Evolutionary conservation across 2,888 invertebrate genomes (phyloP).

Genomic region (Thysanoteuthis rhombus): DNA sequence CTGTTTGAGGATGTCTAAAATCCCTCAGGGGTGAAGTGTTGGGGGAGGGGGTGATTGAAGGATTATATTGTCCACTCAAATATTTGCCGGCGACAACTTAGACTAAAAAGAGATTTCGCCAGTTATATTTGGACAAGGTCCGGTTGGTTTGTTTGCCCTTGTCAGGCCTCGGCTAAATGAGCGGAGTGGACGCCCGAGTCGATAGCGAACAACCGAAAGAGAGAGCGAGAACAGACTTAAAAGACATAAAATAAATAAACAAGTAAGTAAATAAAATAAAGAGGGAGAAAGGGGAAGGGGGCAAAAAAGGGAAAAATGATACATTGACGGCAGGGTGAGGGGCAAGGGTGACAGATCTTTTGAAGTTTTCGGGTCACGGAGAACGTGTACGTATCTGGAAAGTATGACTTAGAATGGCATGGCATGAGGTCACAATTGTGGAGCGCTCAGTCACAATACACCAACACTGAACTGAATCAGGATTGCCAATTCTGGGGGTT

Average conservation of each 20-base stretch:
- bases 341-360: not conserved
- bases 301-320: not conserved
- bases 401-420: too few species aligned
- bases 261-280: not conserved
- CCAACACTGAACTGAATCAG: too few species aligned
- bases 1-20: not conserved
- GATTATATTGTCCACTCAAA: not conserved
- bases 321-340: not conserved
- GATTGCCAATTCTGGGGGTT: too few species aligned
- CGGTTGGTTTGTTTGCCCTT: not conserved
- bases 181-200: not conserved
- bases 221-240: not conserved
- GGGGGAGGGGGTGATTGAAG: not conserved
- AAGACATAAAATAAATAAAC: not conserved
- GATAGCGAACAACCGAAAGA: not conserved
- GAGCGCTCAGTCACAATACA: too few species aligned
- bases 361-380: not conserved
- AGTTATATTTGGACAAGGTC: not conserved
- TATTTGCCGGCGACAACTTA: not conserved
- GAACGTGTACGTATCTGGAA: not conserved
- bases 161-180: not conserved
- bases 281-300: not conserved
- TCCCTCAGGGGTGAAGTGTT: not conserved
- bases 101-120: not conserved
- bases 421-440: too few species aligned